phyloP scores from a whole-genome alignment of 2,888 invertebrate genomes.

The Troglohyphantes excavatus region DNA sequence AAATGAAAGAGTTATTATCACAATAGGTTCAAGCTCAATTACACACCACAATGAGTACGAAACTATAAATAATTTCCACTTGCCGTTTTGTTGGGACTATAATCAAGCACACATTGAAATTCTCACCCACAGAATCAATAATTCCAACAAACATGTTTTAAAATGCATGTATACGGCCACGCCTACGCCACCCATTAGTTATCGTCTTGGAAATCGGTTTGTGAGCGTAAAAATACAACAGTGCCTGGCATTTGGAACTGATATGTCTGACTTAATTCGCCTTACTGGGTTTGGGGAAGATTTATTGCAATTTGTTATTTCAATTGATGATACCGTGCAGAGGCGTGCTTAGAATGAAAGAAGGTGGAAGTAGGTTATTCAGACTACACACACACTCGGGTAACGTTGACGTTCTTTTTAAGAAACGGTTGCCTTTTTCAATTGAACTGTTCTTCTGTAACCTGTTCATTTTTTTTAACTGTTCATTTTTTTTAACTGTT shows the following conservation, averaged over 20 bases:
- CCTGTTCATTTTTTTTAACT: no score
- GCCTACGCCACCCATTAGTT: background rate
- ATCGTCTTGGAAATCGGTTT: background rate
- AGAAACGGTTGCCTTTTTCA: no score
- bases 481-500: no score
- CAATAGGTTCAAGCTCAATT: background rate
- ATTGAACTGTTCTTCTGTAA: no score
- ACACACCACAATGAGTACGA: background rate
- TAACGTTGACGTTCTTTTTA: no score
- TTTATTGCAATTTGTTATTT: conserved; percentile 4
- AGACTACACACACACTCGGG: no score
- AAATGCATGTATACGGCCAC: background rate
- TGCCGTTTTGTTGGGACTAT: background rate
- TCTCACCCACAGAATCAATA: background rate
- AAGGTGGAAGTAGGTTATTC: background rate
- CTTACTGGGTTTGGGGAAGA: background rate
- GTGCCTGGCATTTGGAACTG: background rate
- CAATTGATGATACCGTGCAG: background rate
- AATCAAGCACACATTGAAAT: background rate
- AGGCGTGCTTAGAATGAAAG: background rate
- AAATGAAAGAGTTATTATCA: background rate
- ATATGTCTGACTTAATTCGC: background rate
- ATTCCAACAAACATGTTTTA: background rate
- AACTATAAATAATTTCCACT: background rate
- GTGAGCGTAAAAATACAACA: background rate